phyloP scores from a whole-genome alignment of 2,113 vertebrate species.

The Rissa tridactyla region DNA sequence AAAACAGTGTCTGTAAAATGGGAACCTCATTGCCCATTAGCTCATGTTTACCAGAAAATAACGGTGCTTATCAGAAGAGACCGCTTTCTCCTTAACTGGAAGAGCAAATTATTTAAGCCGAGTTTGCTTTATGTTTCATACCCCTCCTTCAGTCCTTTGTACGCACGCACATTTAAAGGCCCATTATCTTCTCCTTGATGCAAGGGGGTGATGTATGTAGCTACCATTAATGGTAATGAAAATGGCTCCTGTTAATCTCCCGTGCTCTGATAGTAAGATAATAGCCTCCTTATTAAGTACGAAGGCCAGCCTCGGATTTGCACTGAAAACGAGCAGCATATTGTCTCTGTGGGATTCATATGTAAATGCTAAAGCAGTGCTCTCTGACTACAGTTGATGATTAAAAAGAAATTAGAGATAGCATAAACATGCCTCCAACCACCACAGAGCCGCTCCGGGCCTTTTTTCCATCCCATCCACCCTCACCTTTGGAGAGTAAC shows the following conservation, averaged over 20 bases:
- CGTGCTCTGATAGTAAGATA: background rate
- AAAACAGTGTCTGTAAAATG: background rate
- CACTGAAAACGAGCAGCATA: background rate
- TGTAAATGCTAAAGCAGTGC: background rate
- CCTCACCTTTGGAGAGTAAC: background rate
- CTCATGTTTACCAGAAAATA: constrained; percentile 10
- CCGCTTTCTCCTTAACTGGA: constrained; percentile 10
- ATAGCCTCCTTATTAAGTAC: constrained; percentile 2
- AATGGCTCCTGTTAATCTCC: constrained; percentile 27
- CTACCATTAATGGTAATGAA: constrained; percentile 42
- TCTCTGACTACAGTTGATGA: background rate
- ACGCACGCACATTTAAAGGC: background rate
- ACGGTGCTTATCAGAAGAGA: constrained; percentile 3
- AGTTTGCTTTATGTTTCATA: background rate
- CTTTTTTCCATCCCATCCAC: background rate
- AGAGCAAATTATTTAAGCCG: background rate
- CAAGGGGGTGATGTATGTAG: background rate
- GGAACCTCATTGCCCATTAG: background rate
- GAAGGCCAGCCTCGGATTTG: background rate
- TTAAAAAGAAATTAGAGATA: background rate
- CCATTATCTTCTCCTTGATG: constrained; percentile 9
- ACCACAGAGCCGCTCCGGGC: too few relatives aligned
- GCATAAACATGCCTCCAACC: background rate
- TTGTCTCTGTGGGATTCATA: background rate
- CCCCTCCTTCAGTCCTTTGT: background rate